Conservation (phyloP, 2,797 vertebrate genomes). For the Tragelaphus eurycerus region DNA sequence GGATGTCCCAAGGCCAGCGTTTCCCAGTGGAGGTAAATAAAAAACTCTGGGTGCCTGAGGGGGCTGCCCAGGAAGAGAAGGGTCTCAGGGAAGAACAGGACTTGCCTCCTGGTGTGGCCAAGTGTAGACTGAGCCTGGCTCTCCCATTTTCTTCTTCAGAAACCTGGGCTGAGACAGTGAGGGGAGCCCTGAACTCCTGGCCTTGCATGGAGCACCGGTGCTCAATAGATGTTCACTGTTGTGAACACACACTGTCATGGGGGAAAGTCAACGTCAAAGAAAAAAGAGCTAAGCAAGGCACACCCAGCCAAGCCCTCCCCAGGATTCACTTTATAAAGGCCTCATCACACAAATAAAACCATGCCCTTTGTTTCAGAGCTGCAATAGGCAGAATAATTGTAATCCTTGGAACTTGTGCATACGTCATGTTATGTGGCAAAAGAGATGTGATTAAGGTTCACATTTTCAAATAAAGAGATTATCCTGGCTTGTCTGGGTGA, state of each 20-base stretch:
- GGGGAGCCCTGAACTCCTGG: background rate
- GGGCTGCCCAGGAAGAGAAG: background rate
- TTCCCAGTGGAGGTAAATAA: background rate
- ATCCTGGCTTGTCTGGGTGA: background rate
- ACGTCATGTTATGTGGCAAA: accelerated
- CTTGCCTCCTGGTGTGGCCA: accelerated
- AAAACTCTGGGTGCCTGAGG: accelerated
- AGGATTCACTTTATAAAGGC: background rate
- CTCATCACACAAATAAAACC: accelerated
- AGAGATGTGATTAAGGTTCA: background rate
- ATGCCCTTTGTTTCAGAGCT: background rate
- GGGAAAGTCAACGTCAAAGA: background rate
- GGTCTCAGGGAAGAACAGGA: background rate
- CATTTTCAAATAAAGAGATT: background rate
- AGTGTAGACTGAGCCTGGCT: no score
- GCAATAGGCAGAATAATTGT: background rate
- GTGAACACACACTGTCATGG: accelerated
- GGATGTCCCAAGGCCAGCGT: accelerated
- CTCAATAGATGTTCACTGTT: background rate
- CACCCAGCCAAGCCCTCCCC: background rate
- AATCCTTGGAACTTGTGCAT: accelerated
- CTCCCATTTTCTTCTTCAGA: background rate
- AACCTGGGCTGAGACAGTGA: accelerated
- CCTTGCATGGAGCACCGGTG: accelerated
- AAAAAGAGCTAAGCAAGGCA: background rate